Base-by-base conservation (phyloP, 2,113 vertebrate species). In the Mellivora capensis region DNA sequence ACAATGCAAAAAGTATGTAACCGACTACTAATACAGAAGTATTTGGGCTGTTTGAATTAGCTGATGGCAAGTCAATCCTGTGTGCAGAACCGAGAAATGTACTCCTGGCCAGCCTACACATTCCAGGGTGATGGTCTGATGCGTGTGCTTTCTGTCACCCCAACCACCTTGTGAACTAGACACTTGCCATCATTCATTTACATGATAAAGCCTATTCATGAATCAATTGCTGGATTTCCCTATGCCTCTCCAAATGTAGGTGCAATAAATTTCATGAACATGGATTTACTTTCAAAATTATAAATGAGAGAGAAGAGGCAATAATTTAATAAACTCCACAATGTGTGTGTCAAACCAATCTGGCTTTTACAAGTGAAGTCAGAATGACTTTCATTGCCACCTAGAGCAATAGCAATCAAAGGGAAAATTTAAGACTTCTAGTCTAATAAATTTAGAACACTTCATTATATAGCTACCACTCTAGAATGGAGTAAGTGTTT, bases 281-380 rank as follows among this genome's bases (percentile, higher is more conserved):
- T 74, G 67, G 37, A 94, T 96, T 96, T 96, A 92, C 54, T 97
- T 81, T 97, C 92, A 81, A 96, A 96, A 96, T 95, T 93, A 94
- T 88, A 96, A 94, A 94, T 97, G 57, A 96, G 44, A 71, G 1
- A 77, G 52, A 96, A 93, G n/a, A 82, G 37, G 87, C 71, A 90
- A 93, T 93, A 90, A 95, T 96, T 98, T 97, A 96, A 95, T 96
- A 93, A 96, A 88, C 20, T 95, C 34, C 31, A 94, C 39, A 96
- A 93, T 3, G 64, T 12, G 0, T 82, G 76, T 97, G 85, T 95
- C 95, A 96, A 91, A 74, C 34, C 47, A 96, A 87, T 74, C 59
- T 92, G 42, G 31, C 84, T 92, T 87, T 90, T 94, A 96, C 23
- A 97, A 93, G 34, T 62, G 31, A 94, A 95, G 57, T 87, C 93